phyloP scores from a whole-genome alignment of 1,140 invertebrate species.

The Zaprionus gabonicus region DNA sequence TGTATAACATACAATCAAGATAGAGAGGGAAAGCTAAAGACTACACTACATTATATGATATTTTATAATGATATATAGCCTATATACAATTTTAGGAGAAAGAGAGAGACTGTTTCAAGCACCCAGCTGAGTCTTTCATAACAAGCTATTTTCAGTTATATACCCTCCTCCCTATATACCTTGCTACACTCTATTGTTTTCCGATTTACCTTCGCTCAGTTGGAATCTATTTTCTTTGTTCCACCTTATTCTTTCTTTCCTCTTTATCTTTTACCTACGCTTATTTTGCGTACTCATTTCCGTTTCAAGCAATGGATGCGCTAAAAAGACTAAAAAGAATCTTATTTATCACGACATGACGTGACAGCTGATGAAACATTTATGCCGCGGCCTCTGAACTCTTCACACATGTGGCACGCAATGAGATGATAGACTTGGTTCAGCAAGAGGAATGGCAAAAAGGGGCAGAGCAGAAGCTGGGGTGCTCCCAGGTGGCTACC shows the following conservation, averaged over 20 bases:
- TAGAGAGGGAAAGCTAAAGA: no score
- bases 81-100: neutral
- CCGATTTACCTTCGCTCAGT: neutral
- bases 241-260: neutral
- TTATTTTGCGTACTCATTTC: slow-evolving; percentile 72
- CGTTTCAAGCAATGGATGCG: slow-evolving; percentile 50
- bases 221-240: neutral
- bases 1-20: neutral
- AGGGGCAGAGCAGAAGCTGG: neutral
- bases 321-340: slow-evolving; percentile 57
- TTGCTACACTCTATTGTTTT: neutral
- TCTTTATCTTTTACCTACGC: neutral
- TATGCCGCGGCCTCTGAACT: slow-evolving; percentile 53
- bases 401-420: slow-evolving; percentile 16
- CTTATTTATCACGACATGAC: slow-evolving; percentile 74
- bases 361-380: slow-evolving; percentile 75
- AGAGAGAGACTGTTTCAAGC: neutral
- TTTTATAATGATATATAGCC: neutral
- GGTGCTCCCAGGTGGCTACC: slow-evolving; percentile 13
- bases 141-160: neutral
- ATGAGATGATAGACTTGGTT: neutral
- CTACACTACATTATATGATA: neutral
- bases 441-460: slow-evolving; percentile 6
- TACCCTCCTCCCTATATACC: neutral
- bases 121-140: neutral